phyloP scores from a whole-genome alignment of 2,113 vertebrate genomes.

The Notechis scutatus region DNA sequence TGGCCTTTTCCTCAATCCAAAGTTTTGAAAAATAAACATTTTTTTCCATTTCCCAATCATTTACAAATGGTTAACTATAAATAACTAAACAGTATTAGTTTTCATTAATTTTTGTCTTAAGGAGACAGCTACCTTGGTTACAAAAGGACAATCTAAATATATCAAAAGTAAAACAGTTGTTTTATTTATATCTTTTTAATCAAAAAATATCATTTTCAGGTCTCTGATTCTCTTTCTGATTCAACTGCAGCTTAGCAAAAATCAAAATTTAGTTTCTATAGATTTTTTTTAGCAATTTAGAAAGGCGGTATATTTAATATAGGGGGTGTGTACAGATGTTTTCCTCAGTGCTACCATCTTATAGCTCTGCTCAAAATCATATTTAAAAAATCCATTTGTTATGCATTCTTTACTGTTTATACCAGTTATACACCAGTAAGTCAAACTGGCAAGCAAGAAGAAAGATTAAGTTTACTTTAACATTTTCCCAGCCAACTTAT shows the following conservation, averaged over 20 bases:
- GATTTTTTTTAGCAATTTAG: neutral
- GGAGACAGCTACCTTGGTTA: neutral
- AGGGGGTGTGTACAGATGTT: neutral
- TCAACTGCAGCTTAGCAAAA: neutral
- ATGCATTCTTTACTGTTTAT: neutral
- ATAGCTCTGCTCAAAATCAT: neutral
- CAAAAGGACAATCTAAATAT: neutral
- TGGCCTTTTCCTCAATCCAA: neutral
- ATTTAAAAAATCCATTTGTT: neutral
- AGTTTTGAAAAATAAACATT: neutral
- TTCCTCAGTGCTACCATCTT: neutral
- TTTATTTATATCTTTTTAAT: neutral
- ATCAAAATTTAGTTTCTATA: neutral
- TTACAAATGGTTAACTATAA: neutral
- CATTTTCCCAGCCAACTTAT: neutral
- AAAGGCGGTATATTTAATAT: neutral
- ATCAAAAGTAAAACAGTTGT: neutral
- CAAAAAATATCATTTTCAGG: neutral
- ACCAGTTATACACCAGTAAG: neutral
- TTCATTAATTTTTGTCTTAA: neutral
- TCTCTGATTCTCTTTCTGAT: neutral
- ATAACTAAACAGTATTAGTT: neutral
- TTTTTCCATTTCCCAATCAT: neutral
- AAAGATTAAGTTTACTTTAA: neutral
- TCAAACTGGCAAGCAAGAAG: neutral